Conservation (phyloP, 2,888 invertebrate genomes). For the Orgyia antiqua region DNA sequence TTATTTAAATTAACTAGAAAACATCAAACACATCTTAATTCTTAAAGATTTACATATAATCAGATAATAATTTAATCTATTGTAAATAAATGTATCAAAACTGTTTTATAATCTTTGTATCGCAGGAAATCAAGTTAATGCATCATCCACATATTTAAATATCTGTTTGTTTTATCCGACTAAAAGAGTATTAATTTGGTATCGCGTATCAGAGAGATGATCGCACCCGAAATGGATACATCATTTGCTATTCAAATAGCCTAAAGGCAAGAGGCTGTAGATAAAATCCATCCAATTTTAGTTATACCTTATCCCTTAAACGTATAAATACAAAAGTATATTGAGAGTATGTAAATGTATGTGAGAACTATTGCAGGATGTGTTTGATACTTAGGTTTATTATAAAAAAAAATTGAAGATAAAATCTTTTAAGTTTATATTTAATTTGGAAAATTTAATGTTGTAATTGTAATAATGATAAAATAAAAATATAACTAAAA, state of each 20-base stretch:
- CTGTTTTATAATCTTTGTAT: constrained; percentile 12
- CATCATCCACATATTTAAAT: constrained; percentile 67
- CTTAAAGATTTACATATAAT: no score
- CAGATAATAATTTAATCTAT: neutral
- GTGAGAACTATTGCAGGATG: constrained; percentile 1
- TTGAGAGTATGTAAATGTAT: constrained; percentile 3
- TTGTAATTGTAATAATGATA: no score
- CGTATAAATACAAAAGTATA: constrained; percentile 3
- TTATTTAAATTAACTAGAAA: no score
- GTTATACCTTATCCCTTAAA: constrained; percentile 14
- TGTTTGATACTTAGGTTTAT: no score
- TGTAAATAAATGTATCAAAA: constrained; percentile 41
- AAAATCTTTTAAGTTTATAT: no score
- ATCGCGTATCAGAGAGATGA: constrained; percentile 58
- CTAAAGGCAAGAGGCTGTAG: constrained; percentile 34
- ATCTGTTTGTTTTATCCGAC: constrained; percentile 68
- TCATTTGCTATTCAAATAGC: constrained; percentile 73
- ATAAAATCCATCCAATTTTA: constrained; percentile 25
- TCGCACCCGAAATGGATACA: constrained; percentile 55
- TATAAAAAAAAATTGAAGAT: no score
- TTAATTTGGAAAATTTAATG: no score
- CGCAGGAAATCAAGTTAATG: constrained; percentile 39
- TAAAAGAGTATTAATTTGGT: constrained; percentile 62
- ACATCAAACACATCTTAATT: no score
- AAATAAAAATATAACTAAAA: no score